Percentiles rank a stretch among this genome's conserved stretches.
phyloP scores from a whole-genome alignment of 2,888 invertebrate genomes.

The Dasysyrphus albostriatus region DNA sequence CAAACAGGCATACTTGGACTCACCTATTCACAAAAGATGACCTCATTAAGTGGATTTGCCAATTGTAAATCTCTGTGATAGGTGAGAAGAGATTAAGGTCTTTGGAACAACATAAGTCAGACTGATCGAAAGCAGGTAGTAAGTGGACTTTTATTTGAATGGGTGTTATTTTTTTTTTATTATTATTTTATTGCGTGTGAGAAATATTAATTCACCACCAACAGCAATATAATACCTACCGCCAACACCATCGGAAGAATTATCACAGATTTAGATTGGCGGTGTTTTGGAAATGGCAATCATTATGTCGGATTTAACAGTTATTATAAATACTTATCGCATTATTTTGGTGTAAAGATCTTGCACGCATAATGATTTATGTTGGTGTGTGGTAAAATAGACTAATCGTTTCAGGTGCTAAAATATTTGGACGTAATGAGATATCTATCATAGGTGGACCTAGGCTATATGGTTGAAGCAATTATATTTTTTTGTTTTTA shows the following conservation, averaged over 20 bases:
- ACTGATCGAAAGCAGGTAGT: slow-evolving; percentile 65
- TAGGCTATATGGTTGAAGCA: background rate
- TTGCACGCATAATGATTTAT: slow-evolving; percentile 23
- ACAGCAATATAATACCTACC: background rate
- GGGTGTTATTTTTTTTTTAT: background rate
- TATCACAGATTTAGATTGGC: slow-evolving; percentile 55
- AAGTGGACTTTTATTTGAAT: slow-evolving; percentile 17
- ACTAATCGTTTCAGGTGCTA: slow-evolving; percentile 8
- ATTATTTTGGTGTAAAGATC: slow-evolving; percentile 33
- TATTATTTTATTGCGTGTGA: slow-evolving; percentile 58
- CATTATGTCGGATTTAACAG: slow-evolving; percentile 58
- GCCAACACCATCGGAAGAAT: slow-evolving; percentile 42
- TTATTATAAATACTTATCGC: slow-evolving; percentile 66
- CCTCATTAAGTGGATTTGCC: slow-evolving; percentile 73
- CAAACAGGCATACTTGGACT: slow-evolving; percentile 2
- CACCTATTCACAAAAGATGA: slow-evolving; percentile 55
- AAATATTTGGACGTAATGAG: slow-evolving; percentile 4
- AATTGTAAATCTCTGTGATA: slow-evolving; percentile 44
- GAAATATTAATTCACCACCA: slow-evolving; percentile 46
- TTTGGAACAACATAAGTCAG: slow-evolving; percentile 44
- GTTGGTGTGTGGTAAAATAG: slow-evolving; percentile 6
- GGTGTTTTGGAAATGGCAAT: slow-evolving; percentile 62
- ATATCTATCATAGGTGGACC: background rate
- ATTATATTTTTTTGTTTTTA: background rate
- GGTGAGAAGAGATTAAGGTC: slow-evolving; percentile 62